Base-by-base conservation (phyloP, 2,888 invertebrate species). In the Hypomecis punctinalis region DNA sequence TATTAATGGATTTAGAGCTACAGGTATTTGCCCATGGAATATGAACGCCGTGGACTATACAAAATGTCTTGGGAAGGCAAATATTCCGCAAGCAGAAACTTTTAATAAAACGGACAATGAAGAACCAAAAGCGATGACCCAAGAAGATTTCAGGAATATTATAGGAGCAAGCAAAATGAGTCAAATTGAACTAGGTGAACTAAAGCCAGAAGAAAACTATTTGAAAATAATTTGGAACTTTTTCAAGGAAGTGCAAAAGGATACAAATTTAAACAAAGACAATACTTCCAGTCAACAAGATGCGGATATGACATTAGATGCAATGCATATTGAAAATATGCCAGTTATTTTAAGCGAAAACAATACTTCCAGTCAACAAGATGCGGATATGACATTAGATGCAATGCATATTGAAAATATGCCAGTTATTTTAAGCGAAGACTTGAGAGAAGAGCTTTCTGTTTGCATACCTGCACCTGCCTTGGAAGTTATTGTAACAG, bases 1-100 rank as follows among this genome's bases (percentile, higher is more conserved):
- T 10, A 61, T 48, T 11, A 61, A 49, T 43, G 61, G 61, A 55
- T 61, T 55, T 37, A 55, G 55, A 46, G 43, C 51, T 13, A 55
- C 60, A 33, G 64, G 60, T 23, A 37, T 60, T 51, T 55, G 55
- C 42, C 64, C 57, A n/a, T 63, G 58, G 58, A 59, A 63, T 49
- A 40, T 49, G 47, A 39, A 63, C 46, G 56, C 54, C 13, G 59
- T 63, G 36, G 59, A 59, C 54, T 59, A 48, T 48, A 63, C 52
- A 48, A 63, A 63, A 63, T 63, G 58, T 42, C 43, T 64, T 36
- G 37, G 51, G 39, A 51, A 51, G 46, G 46, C 46, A 46, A 46
- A 46, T 46, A 46, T 46, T 46, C 11, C 46, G 46, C 46, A 46
- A 46, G 46, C 13, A 13, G 13, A 46, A 46, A 46, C 11, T 45